phyloP scores from a whole-genome alignment of 2,113 vertebrate species.

The Sclerurus mexicanus region DNA sequence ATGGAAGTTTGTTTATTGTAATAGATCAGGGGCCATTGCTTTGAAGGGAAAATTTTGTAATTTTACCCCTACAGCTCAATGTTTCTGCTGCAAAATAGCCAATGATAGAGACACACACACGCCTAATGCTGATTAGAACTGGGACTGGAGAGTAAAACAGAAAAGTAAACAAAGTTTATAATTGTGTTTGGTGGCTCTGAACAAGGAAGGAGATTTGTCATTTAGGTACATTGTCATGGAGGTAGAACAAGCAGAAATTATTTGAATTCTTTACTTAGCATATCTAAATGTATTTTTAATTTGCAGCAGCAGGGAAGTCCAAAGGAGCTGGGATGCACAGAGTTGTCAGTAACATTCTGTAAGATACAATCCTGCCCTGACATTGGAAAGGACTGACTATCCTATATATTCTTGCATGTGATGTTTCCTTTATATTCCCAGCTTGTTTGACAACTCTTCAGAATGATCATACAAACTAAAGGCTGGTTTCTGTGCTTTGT shows the following conservation, averaged over 20 bases:
- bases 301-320: neutral
- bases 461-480: neutral
- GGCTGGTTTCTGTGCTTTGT: neutral
- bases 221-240: neutral
- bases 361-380: neutral
- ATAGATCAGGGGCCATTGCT: conserved; percentile 72
- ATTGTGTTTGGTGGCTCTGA: neutral
- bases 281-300: neutral
- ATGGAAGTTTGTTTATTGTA: conserved; percentile 67
- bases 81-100: conserved; percentile 48
- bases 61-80: conserved; percentile 47
- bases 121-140: conserved; percentile 47
- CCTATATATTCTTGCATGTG: fast-evolving
- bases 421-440: neutral
- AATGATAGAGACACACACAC: neutral
- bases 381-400: neutral
- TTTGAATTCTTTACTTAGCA: neutral
- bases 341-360: neutral
- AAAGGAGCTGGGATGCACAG: neutral
- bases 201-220: neutral
- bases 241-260: neutral
- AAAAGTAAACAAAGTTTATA: neutral
- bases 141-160: conserved; percentile 8
- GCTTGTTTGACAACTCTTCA: neutral
- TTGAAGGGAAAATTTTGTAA: conserved; percentile 71